A percentile compares a stretch with the other conserved stretches of the same genome.
These are phyloP conservation scores for Enteromius treurensis DNA, from an alignment of 2,797 vertebrate species.

Conservation along the genomic window DNA sequence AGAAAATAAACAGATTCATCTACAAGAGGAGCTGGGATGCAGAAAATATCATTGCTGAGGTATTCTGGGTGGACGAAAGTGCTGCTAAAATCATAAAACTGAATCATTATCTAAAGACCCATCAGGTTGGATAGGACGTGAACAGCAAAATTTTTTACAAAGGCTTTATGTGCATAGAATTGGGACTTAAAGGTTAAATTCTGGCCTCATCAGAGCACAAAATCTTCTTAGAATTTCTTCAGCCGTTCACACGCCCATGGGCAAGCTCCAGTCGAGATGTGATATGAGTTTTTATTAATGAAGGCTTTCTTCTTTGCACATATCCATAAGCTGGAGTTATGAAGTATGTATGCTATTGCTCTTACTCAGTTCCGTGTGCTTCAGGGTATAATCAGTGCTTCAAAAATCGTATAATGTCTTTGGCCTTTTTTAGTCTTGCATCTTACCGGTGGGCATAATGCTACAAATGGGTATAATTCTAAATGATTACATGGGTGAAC, in stretches of 20 bases:
- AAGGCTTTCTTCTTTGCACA: constrained; percentile 1
- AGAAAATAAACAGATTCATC: neutral
- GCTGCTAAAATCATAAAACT: neutral
- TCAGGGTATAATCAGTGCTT: neutral
- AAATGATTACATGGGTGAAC: neutral
- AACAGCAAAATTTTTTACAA: neutral
- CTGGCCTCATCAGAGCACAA: neutral
- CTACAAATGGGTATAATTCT: neutral
- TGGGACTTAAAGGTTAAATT: constrained; percentile 1
- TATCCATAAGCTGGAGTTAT: constrained; percentile 13
- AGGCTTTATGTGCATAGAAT: neutral
- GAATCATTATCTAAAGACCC: neutral
- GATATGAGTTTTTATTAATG: constrained; percentile 33
- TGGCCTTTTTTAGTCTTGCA: neutral
- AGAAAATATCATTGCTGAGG: neutral
- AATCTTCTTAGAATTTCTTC: neutral
- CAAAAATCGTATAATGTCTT: neutral
- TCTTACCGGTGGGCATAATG: neutral
- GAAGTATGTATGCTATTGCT: constrained; percentile 2
- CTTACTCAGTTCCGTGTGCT: neutral
- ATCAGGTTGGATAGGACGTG: neutral
- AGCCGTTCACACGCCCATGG: neutral
- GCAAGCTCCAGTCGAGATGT: constrained; percentile 6
- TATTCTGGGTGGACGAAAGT: neutral
- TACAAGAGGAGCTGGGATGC: neutral